Percentiles rank a stretch among this genome's conserved stretches.
phyloP scores from a whole-genome alignment of 2,888 invertebrate genomes.

The Ypsolopha scabrella region DNA sequence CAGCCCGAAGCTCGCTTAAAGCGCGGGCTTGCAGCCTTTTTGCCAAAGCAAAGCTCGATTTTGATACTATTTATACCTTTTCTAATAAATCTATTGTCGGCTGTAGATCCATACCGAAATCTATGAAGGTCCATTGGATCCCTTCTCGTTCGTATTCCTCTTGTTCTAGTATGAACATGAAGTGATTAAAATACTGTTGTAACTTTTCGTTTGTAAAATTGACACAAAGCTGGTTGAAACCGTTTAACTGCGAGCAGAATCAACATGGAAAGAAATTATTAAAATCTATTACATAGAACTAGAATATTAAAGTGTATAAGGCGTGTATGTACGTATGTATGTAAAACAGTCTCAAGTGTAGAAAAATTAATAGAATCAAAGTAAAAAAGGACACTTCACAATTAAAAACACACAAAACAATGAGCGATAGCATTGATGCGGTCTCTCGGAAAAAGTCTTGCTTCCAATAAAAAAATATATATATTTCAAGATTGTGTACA shows the following conservation, averaged over 20 bases:
- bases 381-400: constrained; percentile 27
- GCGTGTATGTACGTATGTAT: constrained; percentile 8
- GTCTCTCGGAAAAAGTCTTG: constrained; percentile 35
- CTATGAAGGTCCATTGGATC: constrained; percentile 92
- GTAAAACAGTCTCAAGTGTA: constrained; percentile 3
- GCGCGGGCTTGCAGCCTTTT: background rate
- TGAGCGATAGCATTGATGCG: constrained; percentile 47
- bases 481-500: background rate
- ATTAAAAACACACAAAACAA: constrained; percentile 33
- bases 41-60: constrained; percentile 3
- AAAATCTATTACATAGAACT: constrained; percentile 19
- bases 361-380: constrained; percentile 4
- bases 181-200: constrained; percentile 96
- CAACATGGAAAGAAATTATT: constrained; percentile 38
- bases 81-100: constrained; percentile 91
- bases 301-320: constrained; percentile 16
- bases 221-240: constrained; percentile 96
- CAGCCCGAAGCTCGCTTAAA: background rate
- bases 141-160: constrained; percentile 95
- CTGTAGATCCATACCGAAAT: constrained; percentile 95
- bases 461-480: background rate
- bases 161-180: constrained; percentile 96
- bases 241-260: constrained; percentile 79
- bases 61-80: constrained; percentile 75
- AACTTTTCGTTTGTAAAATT: constrained; percentile 97